Base-by-base conservation (phyloP, 2,888 invertebrate species). In the Apotomis betuletana region DNA sequence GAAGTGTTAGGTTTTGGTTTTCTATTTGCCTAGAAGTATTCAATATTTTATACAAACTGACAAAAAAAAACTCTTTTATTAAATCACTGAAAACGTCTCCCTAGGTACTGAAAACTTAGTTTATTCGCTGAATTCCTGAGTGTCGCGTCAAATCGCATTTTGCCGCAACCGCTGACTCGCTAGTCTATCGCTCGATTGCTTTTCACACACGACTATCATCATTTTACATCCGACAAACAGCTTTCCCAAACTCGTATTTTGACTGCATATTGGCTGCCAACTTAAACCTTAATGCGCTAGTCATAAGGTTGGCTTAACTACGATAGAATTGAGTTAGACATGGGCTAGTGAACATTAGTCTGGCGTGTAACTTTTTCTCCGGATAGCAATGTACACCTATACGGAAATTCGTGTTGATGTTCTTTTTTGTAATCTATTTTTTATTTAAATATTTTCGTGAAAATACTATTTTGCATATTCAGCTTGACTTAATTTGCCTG, bases 91-190 rank as follows among this genome's bases (percentile, higher is more conserved):
- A 51, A 5, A 15, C 10, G 38, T 64, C 54, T 27, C 15, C 15
- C 41, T 44, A 27, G 1, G 27, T 27, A 38, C 13, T 9, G 44
- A 55, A 64, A 55, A 55, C 44, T 27, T 44, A 55, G 54, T 64
- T 54, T 12, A 54, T 4, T 27, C 54, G 55, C 64, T 55, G 64
- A 44, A 52, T 64, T 54, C 64, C 54, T 41, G 54, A 64, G 64
- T 73, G 77, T 77, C 75, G 75, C 76, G 73, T 67, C 71, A 78
- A 83, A 81, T 81, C 79, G 74, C 75, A 82, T 81, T 81, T 75
- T 27, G 8, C 27, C 54, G 63, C 15, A 54, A 64, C 64, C 74
- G 77, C 75, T 73, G 76, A 64, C 55, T 44, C 64, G 64, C 44
- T 51, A 64, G 38, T 51, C 65, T 61, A 57, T 57, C 62, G 62